Percentiles rank a stretch among this genome's conserved stretches.
Evolutionary conservation across 2,797 vertebrate species (phyloP).

Genomic region (Periparus ater): DNA sequence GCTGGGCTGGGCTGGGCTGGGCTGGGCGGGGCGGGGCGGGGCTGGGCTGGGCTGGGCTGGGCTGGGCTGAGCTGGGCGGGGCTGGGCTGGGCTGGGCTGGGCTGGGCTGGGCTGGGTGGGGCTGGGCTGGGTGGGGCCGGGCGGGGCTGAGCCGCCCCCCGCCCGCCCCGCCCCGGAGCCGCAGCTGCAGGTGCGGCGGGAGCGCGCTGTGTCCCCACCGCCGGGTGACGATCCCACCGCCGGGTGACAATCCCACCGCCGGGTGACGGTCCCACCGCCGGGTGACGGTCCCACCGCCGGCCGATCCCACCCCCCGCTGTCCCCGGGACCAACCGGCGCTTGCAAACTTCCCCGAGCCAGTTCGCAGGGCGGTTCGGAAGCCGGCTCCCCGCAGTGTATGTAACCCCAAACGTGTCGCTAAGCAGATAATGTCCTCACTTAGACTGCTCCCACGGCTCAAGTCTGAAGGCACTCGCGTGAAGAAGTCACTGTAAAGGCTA

Average conservation of each 20-base stretch:
- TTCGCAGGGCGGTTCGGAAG: background rate
- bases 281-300: too few species aligned
- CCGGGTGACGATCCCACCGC: too few species aligned
- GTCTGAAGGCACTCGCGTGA: background rate
- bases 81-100: too few species aligned
- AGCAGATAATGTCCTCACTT: background rate
- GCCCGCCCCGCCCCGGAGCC: background rate
- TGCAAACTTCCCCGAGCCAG: fast-evolving
- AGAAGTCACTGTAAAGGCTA: background rate
- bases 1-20: background rate
- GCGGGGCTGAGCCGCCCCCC: background rate
- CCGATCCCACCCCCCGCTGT: fast-evolving
- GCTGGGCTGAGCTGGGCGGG: background rate
- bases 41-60: background rate
- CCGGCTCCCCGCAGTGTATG: too few species aligned
- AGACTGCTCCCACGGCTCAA: background rate
- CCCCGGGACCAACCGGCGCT: fast-evolving
- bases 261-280: too few species aligned
- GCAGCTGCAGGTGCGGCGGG: background rate
- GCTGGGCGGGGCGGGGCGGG: background rate
- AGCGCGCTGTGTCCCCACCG: fast-evolving
- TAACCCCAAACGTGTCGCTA: background rate
- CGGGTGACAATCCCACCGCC: too few species aligned
- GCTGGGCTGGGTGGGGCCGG: background rate
- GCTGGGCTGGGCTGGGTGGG: background rate